phyloP scores from a whole-genome alignment of 2,797 vertebrate species.

The Xiphorhynchus erythropygius region DNA sequence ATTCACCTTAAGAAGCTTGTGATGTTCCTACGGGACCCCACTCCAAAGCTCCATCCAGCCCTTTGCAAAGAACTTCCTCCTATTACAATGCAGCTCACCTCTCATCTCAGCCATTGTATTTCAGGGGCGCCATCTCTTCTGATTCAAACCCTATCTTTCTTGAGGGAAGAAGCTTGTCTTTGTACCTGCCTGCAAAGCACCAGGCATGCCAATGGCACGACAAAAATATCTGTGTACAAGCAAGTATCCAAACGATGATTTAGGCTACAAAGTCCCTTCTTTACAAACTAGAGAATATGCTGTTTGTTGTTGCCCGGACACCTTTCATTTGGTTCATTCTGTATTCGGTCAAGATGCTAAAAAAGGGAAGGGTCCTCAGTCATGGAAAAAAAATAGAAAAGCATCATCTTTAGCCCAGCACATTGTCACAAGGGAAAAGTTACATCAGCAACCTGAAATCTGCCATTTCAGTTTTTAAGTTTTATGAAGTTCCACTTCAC shows the following conservation, averaged over 20 bases:
- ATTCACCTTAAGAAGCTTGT: constrained; percentile 1
- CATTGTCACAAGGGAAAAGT: neutral
- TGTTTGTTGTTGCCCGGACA: neutral
- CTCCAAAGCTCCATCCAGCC: neutral
- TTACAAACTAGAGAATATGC: neutral
- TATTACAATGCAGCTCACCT: constrained; percentile 11
- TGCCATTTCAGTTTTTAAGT: neutral
- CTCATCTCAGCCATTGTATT: neutral
- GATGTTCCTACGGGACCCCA: neutral
- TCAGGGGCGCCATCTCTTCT: constrained; percentile 14
- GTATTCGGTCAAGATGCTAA: neutral
- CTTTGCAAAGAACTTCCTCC: neutral
- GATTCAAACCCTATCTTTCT: neutral
- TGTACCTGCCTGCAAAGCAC: neutral
- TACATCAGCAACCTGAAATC: neutral
- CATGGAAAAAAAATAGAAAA: neutral
- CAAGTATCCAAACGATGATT: neutral
- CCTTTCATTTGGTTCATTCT: neutral
- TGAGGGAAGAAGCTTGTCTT: neutral
- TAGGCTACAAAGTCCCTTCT: neutral
- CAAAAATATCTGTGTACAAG: neutral
- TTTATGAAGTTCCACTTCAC: neutral
- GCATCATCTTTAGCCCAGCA: neutral
- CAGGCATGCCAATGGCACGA: neutral
- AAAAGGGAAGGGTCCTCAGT: neutral